These are phyloP conservation scores for Polypterus senegalus DNA, from an alignment of 2,113 vertebrate species.

Conservation along the genomic window DNA sequence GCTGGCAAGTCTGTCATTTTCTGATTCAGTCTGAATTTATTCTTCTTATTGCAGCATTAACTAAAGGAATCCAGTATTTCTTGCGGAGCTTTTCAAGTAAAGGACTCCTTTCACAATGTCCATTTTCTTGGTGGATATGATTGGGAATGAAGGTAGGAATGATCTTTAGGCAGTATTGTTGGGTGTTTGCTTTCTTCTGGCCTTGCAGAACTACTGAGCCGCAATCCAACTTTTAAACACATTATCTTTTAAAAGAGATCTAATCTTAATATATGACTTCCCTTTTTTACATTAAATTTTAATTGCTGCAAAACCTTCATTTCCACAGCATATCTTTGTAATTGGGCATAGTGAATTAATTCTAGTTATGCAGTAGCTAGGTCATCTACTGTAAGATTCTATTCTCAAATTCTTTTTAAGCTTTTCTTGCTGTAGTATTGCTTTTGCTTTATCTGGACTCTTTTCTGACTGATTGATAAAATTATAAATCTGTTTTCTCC, in stretches of 20 bases:
- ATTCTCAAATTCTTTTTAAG: not conserved
- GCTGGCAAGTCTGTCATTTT: too few relatives aligned
- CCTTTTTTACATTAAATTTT: constrained; percentile 15
- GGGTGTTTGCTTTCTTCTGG: constrained; percentile 14
- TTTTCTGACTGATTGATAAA: not conserved
- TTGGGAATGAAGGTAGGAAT: constrained; percentile 7
- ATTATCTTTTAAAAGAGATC: constrained; percentile 12
- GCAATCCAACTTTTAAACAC: constrained; percentile 12
- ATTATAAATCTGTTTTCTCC: not conserved
- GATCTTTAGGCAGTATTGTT: constrained; percentile 15
- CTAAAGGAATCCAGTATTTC: too few relatives aligned
- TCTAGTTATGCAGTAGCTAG: not conserved
- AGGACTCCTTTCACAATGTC: too few relatives aligned
- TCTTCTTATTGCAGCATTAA: too few relatives aligned
- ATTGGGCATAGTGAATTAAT: not conserved
- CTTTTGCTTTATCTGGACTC: not conserved
- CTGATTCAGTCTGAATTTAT: too few relatives aligned
- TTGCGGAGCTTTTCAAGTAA: too few relatives aligned
- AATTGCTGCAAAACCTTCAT: constrained; percentile 10
- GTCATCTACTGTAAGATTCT: not conserved
- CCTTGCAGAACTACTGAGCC: constrained; percentile 9
- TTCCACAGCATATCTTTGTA: constrained; percentile 8
- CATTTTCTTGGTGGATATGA: constrained; percentile 9
- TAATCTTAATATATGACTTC: constrained; percentile 11
- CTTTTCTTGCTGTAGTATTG: not conserved